Percentiles rank a stretch among this genome's conserved stretches.
These are phyloP conservation scores for Etheostoma perlongum DNA, from an alignment of 2,797 vertebrate species.

Conservation along the genomic window DNA sequence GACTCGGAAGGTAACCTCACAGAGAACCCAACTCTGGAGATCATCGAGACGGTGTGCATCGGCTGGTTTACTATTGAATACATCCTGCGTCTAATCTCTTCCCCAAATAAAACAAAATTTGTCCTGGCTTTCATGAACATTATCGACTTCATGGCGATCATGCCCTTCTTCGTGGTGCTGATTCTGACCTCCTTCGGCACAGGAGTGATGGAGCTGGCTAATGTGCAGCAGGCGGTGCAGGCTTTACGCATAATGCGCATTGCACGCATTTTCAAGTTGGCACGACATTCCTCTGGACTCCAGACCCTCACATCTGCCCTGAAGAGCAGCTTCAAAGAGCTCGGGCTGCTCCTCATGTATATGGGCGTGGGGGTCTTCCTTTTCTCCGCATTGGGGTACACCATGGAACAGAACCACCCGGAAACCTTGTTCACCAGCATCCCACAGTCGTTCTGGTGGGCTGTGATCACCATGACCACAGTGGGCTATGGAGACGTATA, in stretches of 20 bases:
- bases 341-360: conserved; percentile 97
- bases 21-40: conserved; percentile 93
- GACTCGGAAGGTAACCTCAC: conserved; percentile 88
- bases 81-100: conserved; percentile 90
- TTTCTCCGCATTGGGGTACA: conserved; percentile 97
- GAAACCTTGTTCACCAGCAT: conserved; percentile 99
- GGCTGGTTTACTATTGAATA: conserved; percentile 98
- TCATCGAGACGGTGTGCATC: conserved; percentile 95
- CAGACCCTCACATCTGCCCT: conserved; percentile 97
- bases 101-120: conserved; percentile 92
- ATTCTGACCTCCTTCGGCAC: conserved; percentile 92
- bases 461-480: conserved; percentile 99
- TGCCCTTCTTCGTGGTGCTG: conserved; percentile 95
- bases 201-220: conserved; percentile 93
- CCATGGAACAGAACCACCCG: conserved; percentile 96
- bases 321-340: conserved; percentile 96
- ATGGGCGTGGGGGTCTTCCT: conserved; percentile 97
- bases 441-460: conserved; percentile 99
- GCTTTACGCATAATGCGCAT: conserved; percentile 97
- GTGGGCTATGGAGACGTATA: conserved; percentile 98
- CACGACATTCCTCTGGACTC: conserved; percentile 95
- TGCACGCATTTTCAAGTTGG: conserved; percentile 96
- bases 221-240: conserved; percentile 97
- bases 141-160: conserved; percentile 95
- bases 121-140: conserved; percentile 95